Percentiles rank a stretch among this genome's conserved stretches.
phyloP scores from a whole-genome alignment of 2,113 vertebrate genomes.

The Podilymbus podiceps region DNA sequence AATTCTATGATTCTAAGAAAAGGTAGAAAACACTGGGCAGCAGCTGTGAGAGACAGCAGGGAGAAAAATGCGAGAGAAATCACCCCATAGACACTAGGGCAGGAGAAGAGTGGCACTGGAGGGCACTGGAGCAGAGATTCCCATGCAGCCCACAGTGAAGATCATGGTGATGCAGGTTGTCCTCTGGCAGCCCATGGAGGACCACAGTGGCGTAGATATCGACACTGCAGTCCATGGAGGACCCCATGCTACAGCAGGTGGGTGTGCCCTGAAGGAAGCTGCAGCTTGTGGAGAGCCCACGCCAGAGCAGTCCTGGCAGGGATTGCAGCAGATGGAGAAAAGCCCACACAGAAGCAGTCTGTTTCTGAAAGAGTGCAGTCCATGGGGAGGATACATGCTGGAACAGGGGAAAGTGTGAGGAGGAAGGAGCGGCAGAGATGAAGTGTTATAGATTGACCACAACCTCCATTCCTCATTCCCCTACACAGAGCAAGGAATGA shows the following conservation, averaged over 20 bases:
- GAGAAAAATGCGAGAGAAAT: neutral
- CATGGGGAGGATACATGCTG: neutral
- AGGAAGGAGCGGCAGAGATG: neutral
- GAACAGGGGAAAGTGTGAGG: neutral
- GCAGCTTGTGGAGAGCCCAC: neutral
- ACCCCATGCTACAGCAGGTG: neutral
- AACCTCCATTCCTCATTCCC: neutral
- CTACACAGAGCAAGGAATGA: rapidly evolving
- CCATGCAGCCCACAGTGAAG: neutral
- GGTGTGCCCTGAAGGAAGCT: neutral
- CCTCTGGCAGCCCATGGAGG: neutral
- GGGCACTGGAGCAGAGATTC: neutral
- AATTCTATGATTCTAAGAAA: neutral
- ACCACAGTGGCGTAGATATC: neutral
- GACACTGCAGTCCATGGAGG: neutral
- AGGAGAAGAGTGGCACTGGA: neutral
- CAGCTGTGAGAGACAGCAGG: neutral
- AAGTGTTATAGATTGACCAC: neutral
- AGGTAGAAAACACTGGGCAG: neutral
- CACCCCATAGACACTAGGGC: too few species aligned
- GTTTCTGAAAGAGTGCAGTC: neutral
- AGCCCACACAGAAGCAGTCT: neutral
- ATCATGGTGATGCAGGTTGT: neutral
- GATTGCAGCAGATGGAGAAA: neutral
- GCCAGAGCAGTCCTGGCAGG: neutral